Percentiles rank a stretch among this genome's conserved stretches.
Conservation (phyloP, 2,113 vertebrate genomes). For the Esox niger region DNA sequence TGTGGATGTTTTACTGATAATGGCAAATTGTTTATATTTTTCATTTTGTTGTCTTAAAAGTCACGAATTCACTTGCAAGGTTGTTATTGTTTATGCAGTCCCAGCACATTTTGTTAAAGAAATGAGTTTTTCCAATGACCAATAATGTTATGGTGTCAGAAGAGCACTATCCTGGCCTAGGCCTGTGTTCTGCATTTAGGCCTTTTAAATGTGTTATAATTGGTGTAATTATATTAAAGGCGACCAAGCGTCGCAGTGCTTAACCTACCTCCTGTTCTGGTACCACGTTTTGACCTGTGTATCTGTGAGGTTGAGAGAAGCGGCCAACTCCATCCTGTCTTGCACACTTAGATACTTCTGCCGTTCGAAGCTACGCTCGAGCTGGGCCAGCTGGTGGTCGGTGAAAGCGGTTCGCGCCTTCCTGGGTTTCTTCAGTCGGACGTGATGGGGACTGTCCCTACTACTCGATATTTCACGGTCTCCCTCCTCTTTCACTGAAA, state of each 20-base stretch:
- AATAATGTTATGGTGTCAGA: background rate
- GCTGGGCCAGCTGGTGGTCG: slow-evolving; percentile 95
- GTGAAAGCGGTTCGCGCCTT: slow-evolving; percentile 98
- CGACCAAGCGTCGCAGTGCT: slow-evolving; percentile 27
- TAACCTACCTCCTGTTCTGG: slow-evolving; percentile 99
- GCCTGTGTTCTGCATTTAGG: background rate
- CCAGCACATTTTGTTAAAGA: background rate
- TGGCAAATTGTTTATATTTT: slow-evolving; percentile 79
- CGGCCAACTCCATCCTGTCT: slow-evolving; percentile 98
- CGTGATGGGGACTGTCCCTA: slow-evolving; percentile 87
- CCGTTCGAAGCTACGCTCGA: slow-evolving; percentile 96
- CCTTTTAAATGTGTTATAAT: background rate
- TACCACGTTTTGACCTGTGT: slow-evolving; percentile 99
- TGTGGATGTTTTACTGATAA: slow-evolving; percentile 91
- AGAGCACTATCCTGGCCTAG: background rate
- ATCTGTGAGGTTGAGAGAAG: slow-evolving; percentile 97
- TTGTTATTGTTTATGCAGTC: background rate
- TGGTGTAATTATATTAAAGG: background rate
- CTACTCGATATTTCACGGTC: slow-evolving; percentile 97
- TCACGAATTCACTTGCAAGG: slow-evolving; percentile 4
- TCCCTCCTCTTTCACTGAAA: slow-evolving; percentile 94
- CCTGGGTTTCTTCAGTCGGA: slow-evolving; percentile 93
- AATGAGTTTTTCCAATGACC: background rate
- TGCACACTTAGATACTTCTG: slow-evolving; percentile 98
- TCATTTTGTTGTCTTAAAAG: slow-evolving; percentile 55